Evolutionary conservation across 2,113 vertebrate species (phyloP), one percentile per base, ranked within the genome.

Genomic region (Caretta caretta): DNA sequence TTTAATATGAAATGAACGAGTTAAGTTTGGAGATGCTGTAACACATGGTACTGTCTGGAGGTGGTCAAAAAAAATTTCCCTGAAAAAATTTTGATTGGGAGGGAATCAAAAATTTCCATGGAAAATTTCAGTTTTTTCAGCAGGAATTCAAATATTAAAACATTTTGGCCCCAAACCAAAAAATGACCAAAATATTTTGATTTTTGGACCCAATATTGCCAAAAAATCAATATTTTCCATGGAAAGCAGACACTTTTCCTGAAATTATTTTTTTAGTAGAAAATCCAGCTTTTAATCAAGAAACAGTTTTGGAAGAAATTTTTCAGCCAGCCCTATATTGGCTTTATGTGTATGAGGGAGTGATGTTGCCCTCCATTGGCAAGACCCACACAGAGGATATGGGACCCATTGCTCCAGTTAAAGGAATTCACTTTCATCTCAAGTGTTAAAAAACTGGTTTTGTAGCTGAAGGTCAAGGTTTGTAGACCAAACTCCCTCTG

Each of bases 1-100:
- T 97, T 97, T 94, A 96, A 92, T 96, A 96, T 95, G 94, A 46
- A 97, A 96, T 94, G 97, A 96, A 96, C 89, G 91, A 96, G 94
- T 92, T 94, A 90, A 89, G 92, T 82, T 84, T 86, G 86, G 96
- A n/a, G 48, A 59, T 84, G 87, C 65, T 93, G 3, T 27, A 81
- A 59, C 8, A 48, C 57, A 84, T 29, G 31, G 11, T 81, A 35
- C 83, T 24, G 89, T 38, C 14, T 88, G 87, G 62, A 88, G 86
- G 81, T 29, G 87, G 54, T 87, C n/a, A 0, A 83, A 78, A 93
- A 4, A 24, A 17, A 9, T 1, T 76, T 82, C 53, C 56, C 56
- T 69, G 20, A 90, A 62, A 94, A 96, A 46, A 54, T 95, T 95
- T 90, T 90, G 19, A 7, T 93, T 19, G 84, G 84, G 24, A 29